Conservation (phyloP, 1,140 invertebrate species). For the Charaxes varanes region DNA sequence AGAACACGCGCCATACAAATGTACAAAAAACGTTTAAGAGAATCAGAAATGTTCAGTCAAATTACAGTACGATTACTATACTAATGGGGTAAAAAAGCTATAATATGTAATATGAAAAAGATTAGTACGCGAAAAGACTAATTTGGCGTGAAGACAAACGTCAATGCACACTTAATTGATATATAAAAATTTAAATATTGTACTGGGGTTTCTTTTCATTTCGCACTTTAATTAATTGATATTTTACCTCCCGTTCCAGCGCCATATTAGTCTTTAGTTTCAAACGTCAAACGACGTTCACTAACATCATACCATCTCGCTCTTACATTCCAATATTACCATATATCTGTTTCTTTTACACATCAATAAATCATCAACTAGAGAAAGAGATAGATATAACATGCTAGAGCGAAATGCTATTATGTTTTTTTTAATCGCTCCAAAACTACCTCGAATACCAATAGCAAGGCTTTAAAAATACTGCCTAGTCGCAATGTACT, state of each 20-base stretch:
- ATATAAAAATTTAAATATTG: no score
- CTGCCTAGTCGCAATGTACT: constrained; percentile 53
- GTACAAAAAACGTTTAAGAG: constrained; percentile 36
- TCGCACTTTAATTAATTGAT: no score
- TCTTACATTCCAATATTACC: no score
- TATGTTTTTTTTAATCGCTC: neutral
- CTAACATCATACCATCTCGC: no score
- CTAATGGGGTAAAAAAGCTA: constrained; percentile 69
- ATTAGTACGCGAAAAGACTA: constrained; percentile 31
- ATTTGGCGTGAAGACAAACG: constrained; percentile 1
- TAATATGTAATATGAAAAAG: constrained; percentile 28
- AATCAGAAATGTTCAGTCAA: constrained; percentile 44
- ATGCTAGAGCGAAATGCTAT: neutral
- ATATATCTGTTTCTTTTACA: no score
- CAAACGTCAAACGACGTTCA: no score
- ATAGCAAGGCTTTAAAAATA: constrained; percentile 53
- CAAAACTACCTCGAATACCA: constrained; percentile 19
- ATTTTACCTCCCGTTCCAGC: no score
- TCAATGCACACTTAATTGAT: no score
- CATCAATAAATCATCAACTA: no score
- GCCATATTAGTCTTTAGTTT: no score
- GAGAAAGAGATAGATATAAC: no score
- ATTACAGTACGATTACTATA: constrained; percentile 41
- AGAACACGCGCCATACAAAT: constrained; percentile 31
- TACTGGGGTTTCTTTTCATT: no score